Percentiles rank a stretch among this genome's conserved stretches.
phyloP scores from a whole-genome alignment of 92 coral and sea anemone genomes.

The Muricea muricata region DNA sequence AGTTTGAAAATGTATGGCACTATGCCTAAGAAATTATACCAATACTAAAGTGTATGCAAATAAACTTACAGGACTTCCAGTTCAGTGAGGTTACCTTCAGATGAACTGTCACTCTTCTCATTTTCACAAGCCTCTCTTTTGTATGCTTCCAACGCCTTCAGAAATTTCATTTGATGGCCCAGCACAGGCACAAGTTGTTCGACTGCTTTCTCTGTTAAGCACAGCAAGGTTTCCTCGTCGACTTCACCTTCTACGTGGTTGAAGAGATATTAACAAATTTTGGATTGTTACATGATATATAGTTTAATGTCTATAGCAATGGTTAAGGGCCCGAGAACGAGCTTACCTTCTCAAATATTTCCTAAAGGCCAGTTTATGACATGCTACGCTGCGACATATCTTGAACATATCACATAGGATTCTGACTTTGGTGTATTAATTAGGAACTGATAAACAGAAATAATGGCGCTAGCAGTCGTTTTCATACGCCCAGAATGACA shows the following conservation, averaged over 20 bases:
- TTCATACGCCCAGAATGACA: too few species aligned
- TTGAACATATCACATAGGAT: too few species aligned
- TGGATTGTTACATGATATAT: too few species aligned
- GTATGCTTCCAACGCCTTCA: not conserved
- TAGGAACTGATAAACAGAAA: too few species aligned
- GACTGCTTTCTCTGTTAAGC: slow-evolving; percentile 2
- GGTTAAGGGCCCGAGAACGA: too few species aligned
- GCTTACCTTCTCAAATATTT: too few species aligned
- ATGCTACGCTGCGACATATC: too few species aligned
- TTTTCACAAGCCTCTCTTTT: not conserved
- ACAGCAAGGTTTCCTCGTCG: slow-evolving; percentile 17
- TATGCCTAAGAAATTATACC: not conserved
- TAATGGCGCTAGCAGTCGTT: too few species aligned
- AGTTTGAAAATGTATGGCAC: not conserved
- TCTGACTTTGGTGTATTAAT: too few species aligned
- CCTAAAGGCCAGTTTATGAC: too few species aligned
- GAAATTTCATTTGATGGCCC: slow-evolving; percentile 16
- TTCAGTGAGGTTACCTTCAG: slow-evolving; percentile 13
- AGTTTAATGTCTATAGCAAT: too few species aligned
- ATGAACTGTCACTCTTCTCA: not conserved
- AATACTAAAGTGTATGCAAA: not conserved
- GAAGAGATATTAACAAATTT: not conserved
- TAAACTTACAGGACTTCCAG: slow-evolving; percentile 2
- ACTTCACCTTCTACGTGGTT: slow-evolving; percentile 5
- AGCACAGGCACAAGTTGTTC: slow-evolving; percentile 20